Base-by-base conservation (phyloP, 2,113 vertebrate species). In the Cheirogaleus medius region DNA sequence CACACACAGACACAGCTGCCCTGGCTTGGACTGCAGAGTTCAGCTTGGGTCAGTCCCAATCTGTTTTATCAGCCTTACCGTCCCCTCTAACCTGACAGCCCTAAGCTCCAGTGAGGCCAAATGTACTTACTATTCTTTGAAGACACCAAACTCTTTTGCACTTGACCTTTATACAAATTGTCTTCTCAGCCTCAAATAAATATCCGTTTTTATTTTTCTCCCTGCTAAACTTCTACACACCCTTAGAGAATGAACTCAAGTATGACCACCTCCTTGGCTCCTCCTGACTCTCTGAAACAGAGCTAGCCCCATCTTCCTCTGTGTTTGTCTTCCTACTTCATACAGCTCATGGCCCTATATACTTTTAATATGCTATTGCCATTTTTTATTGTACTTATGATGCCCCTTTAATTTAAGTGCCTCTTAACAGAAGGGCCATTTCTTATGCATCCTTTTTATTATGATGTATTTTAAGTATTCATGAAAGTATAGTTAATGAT, bases 401-500 rank as follows among this genome's bases (percentile, higher is more conserved):
- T 60, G 34, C 11, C 8, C 17, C 71, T 78, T 60, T 89, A 64
- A 71, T 90, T 32, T 84, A 52, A 81, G 47, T 44, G 8, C n/a
- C 71, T 86, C 42, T 68, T 63, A 91, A 66, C 3, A 81, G n/a
- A 29, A 82, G 44, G 5, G 11, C 1, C 63, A 58, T 64, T 94
- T 60, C 18, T 66, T 81, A 76, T 32, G 44, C 39, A 42, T 81
- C 11, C 23, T 68, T 74, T 94, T 97, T 74, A 92, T 80, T 49
- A 74, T 58, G 11, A 90, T 83, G 44, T 90, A 56, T 42, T 91
- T 82, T 66, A 78, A 63, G 17, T 60, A 92, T 34, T 81, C 63
- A 91, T 34, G 69, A 66, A 96, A 80, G 12, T n/a, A 84, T n/a
- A 78, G 52, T 7, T 71, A 93, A 52, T 84, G 84, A 96, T 58